Base-by-base conservation (phyloP, 1,140 invertebrate species). In the Aplysia californica region DNA sequence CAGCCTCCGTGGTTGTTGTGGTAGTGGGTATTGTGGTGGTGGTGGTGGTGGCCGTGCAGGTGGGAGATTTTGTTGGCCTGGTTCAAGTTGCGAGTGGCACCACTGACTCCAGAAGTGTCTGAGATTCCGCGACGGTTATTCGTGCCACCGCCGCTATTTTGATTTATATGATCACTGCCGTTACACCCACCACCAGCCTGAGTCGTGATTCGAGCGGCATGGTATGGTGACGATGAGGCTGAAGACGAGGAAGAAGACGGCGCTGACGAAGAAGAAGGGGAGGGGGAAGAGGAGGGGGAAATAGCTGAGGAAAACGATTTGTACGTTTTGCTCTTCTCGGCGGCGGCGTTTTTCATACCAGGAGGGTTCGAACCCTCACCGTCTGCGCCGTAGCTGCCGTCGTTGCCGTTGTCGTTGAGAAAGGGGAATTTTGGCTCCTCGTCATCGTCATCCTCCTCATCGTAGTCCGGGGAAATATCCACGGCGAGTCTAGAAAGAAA, bases 401-500 rank as follows among this genome's bases (percentile, higher is more conserved):
- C 29, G 55, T 41, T n/a, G 33, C 38, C 21, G 59, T 66, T 36
- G 31, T 21, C 2, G 55, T 23, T 61, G 55, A 23, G 18, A 36
- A 72, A 61, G 56, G 6, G 15, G n/a, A 61, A 2, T 26, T 26
- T 5, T 23, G 20, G 56, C 23, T 61, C 1, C 31, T 10, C 29
- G 39, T 29, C 39, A 33, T 38, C 59, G 26, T 41, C 68, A 20
- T 66, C 68, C 18, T 64, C 44, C 35, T 38, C 21, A 21, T 75
- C 72, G 41, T 65, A 41, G 18, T 29, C 29, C 15, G 70, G 70
- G 23, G 70, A 61, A n/a, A 72, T 38, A 38, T 72, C 70, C 33
- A 72, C 77, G 55, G 55, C 67, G 36, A 79, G 68, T 71, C 77
- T 79, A 73, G 4, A 29, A 20, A 29, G 44, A 58, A 38, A 38